phyloP scores from a whole-genome alignment of 2,113 vertebrate species.

The Xenotilapia caudafasciata region DNA sequence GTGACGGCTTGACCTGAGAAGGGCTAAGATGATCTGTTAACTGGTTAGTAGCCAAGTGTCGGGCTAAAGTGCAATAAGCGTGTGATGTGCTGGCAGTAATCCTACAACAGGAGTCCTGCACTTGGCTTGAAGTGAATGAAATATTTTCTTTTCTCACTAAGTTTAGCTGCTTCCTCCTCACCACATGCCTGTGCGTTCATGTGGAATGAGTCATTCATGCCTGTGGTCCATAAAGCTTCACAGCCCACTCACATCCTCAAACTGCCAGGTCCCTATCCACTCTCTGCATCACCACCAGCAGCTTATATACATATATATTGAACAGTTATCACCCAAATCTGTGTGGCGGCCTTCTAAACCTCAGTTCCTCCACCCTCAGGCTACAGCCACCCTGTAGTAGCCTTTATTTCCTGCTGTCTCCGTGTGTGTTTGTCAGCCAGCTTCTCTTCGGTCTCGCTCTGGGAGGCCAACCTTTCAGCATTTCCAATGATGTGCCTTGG shows the following conservation, averaged over 20 bases:
- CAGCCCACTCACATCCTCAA: constrained; percentile 39
- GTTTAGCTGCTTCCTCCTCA: constrained; percentile 23
- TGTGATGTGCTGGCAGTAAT: background rate
- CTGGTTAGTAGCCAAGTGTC: constrained; percentile 34
- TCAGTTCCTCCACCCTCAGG: background rate
- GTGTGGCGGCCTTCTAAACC: background rate
- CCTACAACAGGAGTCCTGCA: background rate
- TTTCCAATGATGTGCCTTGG: constrained; percentile 69
- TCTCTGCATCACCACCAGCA: background rate
- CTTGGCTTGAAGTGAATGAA: constrained; percentile 28
- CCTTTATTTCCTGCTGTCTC: constrained; percentile 3
- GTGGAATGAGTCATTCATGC: constrained; percentile 56
- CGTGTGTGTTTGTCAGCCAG: constrained; percentile 59
- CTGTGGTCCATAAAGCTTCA: constrained; percentile 21
- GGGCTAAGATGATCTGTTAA: constrained; percentile 13
- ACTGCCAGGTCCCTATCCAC: constrained; percentile 3
- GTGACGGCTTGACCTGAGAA: background rate
- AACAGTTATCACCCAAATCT: background rate
- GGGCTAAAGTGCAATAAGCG: constrained; percentile 17
- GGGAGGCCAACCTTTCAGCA: constrained; percentile 69
- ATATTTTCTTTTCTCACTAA: background rate
- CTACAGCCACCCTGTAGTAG: constrained; percentile 4
- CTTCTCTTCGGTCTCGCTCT: constrained; percentile 53
- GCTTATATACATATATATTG: background rate
- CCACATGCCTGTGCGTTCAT: constrained; percentile 20